phyloP scores from a whole-genome alignment of 2,113 vertebrate genomes.

The Sylvia atricapilla region DNA sequence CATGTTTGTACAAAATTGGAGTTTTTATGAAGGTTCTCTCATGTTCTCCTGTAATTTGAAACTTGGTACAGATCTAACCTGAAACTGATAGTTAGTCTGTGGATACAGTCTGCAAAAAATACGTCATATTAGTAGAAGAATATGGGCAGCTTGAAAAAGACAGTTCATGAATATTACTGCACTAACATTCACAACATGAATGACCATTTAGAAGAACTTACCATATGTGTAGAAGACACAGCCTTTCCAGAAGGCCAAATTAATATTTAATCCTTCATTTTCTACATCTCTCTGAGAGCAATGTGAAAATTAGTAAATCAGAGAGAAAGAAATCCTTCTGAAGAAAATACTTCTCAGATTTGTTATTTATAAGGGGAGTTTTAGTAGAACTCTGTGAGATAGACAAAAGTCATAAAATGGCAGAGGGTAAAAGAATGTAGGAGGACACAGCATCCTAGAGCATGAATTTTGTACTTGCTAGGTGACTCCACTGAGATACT shows the following conservation, averaged over 20 bases:
- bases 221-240: neutral
- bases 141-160: neutral
- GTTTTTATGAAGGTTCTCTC: conserved; percentile 58
- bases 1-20: conserved; percentile 65
- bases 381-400: neutral
- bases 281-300: neutral
- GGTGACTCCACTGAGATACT: neutral
- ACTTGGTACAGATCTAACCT: conserved; percentile 48
- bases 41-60: conserved; percentile 47
- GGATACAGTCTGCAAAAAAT: neutral
- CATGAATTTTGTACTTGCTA: neutral
- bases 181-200: neutral
- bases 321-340: neutral
- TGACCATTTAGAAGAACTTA: neutral
- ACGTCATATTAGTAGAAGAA: neutral
- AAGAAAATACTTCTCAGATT: neutral
- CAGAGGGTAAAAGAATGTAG: neutral
- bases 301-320: neutral
- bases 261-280: neutral
- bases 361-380: neutral
- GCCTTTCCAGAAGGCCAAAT: neutral
- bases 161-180: neutral
- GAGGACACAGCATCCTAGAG: neutral
- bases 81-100: neutral
- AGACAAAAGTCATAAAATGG: neutral